Percentiles rank a stretch among this genome's conserved stretches.
These are phyloP conservation scores for Mythimna albipuncta DNA, from an alignment of 2,888 invertebrate species.

Conservation along the genomic window DNA sequence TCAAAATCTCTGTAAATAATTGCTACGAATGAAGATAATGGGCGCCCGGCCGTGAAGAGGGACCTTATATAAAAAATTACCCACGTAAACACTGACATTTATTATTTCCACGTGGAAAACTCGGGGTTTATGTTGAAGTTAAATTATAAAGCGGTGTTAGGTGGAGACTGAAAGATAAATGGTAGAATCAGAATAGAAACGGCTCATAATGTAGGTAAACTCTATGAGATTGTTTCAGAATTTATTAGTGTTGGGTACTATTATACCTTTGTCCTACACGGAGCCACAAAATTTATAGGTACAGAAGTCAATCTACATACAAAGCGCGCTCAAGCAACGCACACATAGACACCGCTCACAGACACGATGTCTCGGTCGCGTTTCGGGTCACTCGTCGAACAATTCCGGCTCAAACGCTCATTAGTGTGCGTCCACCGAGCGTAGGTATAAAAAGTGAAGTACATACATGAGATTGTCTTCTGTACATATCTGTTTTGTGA, in stretches of 20 bases:
- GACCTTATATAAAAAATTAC: constrained; percentile 28
- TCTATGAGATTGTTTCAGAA: neutral
- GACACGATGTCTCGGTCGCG: too few relatives aligned
- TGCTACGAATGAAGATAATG: constrained; percentile 20
- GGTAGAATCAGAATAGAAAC: neutral
- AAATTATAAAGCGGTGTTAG: constrained; percentile 19
- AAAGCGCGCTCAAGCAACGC: too few relatives aligned
- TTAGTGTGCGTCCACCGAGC: too few relatives aligned
- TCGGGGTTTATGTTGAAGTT: constrained; percentile 27
- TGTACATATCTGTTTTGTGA: neutral
- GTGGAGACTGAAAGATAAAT: neutral
- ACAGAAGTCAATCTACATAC: too few relatives aligned
- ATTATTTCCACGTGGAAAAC: constrained; percentile 45
- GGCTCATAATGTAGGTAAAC: too few relatives aligned
- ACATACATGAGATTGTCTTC: too few relatives aligned
- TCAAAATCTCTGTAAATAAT: constrained; percentile 52
- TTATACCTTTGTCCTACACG: neutral
- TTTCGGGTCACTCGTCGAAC: too few relatives aligned
- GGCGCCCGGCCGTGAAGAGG: constrained; percentile 9
- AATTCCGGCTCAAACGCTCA: too few relatives aligned
- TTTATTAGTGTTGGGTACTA: neutral
- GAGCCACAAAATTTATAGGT: neutral
- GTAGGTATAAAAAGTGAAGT: too few relatives aligned
- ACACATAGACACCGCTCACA: too few relatives aligned
- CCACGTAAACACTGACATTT: constrained; percentile 40